Base-by-base conservation (phyloP, 2,888 invertebrate species). In the Heliconius aoede region DNA sequence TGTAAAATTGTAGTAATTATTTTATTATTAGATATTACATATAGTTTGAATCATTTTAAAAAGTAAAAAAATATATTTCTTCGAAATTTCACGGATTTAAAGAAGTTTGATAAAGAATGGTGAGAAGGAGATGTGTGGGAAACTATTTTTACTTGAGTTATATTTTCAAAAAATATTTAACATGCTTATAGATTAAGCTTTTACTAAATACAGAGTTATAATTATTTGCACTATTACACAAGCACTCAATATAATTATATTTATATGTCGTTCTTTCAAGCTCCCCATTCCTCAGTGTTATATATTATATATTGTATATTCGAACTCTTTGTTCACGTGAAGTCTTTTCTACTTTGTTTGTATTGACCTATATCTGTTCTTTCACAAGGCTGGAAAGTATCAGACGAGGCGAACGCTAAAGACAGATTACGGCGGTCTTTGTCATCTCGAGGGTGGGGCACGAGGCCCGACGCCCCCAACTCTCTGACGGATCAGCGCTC, bases 371-470 rank as follows among this genome's bases (percentile, higher is more conserved):
- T 72, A 78, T 80, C 60, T 76, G 67, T 73, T 78, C 64, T 77
- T 72, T 73, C 58, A 24, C 58, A 82, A 93, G 98, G 98, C 64
- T 99, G 99, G 99, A 97, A 97, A 89, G 97, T 98, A 65, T 97
- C 97, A 7, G 97, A 97, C 86, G 97, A 97, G 80, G 92, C 95
- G 15, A 95, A 91, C 83, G 90, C 92, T 72, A 95, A 96, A 84
- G 95, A 95, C 80, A 91, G 96, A 79, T 92, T 95, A 85, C 96
- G 95, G 84, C 93, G 96, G 61, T 96, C 96, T 1, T 95, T 96
- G 81, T 94, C 94, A 24, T 89, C 92, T 30, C 90, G 94, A 74
- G 95, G 96, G 74, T 95, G 96, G 95, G 93, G 92, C 64, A 89
- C 95, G 36, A 86, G 95, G 26, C 95, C 96, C 21, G 96, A 96